Evolutionary conservation across 2,113 vertebrate genomes (phyloP).

Genomic region (Prunella fulvescens): DNA sequence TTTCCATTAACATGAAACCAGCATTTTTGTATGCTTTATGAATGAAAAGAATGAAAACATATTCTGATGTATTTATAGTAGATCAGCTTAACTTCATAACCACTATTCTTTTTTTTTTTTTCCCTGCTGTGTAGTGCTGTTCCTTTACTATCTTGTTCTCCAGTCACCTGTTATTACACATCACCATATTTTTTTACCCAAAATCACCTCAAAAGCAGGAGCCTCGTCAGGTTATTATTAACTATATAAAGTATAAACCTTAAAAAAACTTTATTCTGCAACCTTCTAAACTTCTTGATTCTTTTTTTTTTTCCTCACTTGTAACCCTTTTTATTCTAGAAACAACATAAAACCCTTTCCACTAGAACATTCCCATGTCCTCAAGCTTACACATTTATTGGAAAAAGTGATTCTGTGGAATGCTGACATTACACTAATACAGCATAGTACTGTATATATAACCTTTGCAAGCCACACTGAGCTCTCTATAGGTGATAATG

Average conservation of each 20-base stretch:
- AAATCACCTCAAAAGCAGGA: neutral
- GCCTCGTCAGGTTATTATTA: neutral
- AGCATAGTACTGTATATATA: neutral
- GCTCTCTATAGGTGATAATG: neutral
- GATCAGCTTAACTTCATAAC: neutral
- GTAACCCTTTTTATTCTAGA: neutral
- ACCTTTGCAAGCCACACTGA: neutral
- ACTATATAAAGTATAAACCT: neutral
- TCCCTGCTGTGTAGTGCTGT: neutral
- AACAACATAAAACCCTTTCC: neutral
- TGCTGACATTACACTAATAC: neutral
- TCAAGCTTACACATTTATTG: neutral
- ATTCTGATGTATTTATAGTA: neutral
- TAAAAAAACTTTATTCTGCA: neutral
- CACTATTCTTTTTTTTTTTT: neutral
- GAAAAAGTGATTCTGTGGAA: slow-evolving; percentile 13
- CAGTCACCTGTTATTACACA: neutral
- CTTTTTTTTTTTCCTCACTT: neutral
- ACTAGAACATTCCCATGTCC: neutral
- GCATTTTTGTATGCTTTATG: neutral
- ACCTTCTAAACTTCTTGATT: neutral
- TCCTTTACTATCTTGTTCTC: neutral
- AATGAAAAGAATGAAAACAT: neutral
- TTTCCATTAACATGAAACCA: neutral
- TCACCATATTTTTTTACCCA: neutral